Evolutionary conservation across 2,797 vertebrate species (phyloP), one percentile per base, ranked within the genome.

Genomic region (Malacoctenus gilli): DNA sequence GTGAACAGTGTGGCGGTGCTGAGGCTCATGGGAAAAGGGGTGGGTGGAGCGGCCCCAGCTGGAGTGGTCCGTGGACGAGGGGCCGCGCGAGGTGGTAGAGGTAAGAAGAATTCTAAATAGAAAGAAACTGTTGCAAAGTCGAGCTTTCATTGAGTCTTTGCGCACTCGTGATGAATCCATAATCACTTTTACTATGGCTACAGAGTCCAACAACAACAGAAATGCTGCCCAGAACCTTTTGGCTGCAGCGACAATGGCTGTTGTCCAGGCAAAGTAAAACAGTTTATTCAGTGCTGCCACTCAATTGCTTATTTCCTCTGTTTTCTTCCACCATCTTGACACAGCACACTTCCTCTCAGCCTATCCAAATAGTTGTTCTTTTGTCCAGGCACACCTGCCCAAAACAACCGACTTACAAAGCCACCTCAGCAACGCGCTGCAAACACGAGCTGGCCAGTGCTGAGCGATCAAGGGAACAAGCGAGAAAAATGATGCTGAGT

Each of bases 1-100:
- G 94, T 97, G 88, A 97, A 97, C 88, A 97, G 95, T 56, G 94
- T 95, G 84, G 95, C 95, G 2, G 95, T 97, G 85, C 91, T 96
- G 79, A 93, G 95, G 88, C 93, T 97, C 75, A 95, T 95, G 95
- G 95, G 95, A 63, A 95, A 95, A 82, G 94, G 94, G 51, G 86
- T 89, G 8, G 89, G 90, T 3, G 93, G 89, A 11, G 81, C 92
- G 0, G 65, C 92, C 32, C 89, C 92, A 0, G 85, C 91, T 1
- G 91, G 93, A 42, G 86, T 93, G 53, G 84, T 92, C 59, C 89
- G 95, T 55, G 95, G 95, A 69, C 89, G 95, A 83, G 94, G 93
- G 83, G 90, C 89, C 68, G 71, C 94, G 0, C 85, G 95, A 81
- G 95, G 95, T 16, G 93, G 95, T 74, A 89, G 95, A 92, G 95